A percentile compares a stretch with the other conserved stretches of the same genome.
phyloP scores from a whole-genome alignment of 2,113 vertebrate genomes.

The Zosterops borbonicus region DNA sequence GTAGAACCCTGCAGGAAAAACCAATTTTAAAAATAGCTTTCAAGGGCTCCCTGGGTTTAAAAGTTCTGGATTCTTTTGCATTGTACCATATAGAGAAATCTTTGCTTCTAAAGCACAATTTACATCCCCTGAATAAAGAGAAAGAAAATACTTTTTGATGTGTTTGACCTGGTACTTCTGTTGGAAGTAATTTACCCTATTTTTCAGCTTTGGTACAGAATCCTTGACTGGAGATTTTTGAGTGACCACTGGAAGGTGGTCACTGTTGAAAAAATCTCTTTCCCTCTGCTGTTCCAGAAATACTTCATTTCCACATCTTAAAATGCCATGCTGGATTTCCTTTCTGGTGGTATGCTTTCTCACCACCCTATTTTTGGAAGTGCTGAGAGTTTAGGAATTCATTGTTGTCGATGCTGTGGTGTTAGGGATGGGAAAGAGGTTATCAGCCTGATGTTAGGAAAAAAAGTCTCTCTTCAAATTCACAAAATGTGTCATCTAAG shows the following conservation, averaged over 20 bases:
- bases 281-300: background rate
- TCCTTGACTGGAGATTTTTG: background rate
- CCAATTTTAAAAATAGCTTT: slow-evolving; percentile 57
- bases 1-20: slow-evolving; percentile 53
- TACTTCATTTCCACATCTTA: background rate
- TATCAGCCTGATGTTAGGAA: background rate
- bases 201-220: background rate
- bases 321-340: background rate
- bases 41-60: slow-evolving; percentile 50
- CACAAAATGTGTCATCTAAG: background rate
- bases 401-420: background rate
- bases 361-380: background rate
- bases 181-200: background rate
- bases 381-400: background rate
- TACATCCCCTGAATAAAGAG: background rate
- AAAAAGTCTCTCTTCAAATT: background rate
- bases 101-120: slow-evolving; percentile 7
- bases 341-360: background rate
- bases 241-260: background rate
- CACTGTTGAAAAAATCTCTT: background rate
- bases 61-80: slow-evolving; percentile 41
- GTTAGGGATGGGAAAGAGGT: rapidly evolving
- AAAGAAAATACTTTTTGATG: background rate
- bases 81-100: background rate
- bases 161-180: background rate